A percentile compares a stretch with the other conserved stretches of the same genome.
Conservation (phyloP, 2,888 invertebrate species). For the Melanophora roralis region DNA sequence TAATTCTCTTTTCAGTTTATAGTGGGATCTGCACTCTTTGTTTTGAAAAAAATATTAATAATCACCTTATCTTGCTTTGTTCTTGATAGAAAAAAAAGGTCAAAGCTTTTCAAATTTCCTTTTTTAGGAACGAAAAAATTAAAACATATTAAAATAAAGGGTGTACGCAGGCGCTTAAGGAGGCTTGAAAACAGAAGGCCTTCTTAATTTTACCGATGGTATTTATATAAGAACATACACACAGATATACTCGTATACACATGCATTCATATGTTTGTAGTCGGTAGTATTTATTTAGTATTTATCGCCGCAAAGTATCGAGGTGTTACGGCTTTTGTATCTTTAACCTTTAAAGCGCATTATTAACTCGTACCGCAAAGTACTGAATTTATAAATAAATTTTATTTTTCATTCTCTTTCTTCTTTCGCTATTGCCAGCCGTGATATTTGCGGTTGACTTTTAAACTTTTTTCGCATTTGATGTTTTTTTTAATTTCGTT, state of each 20-base stretch:
- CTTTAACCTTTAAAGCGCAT: constrained; percentile 64
- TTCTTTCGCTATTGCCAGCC: constrained; percentile 26
- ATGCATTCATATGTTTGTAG: background rate
- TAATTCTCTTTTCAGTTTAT: too few species aligned
- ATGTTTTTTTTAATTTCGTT: constrained; percentile 21
- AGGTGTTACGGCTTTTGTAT: constrained; percentile 63
- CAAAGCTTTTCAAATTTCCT: too few species aligned
- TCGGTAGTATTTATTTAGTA: constrained; percentile 38
- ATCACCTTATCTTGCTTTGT: too few species aligned
- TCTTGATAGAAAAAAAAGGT: too few species aligned
- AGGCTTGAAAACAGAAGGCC: too few species aligned
- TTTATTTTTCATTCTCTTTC: constrained; percentile 36
- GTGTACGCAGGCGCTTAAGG: too few species aligned
- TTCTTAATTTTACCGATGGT: too few species aligned
- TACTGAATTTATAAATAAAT: constrained; percentile 54
- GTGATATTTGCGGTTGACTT: constrained; percentile 58
- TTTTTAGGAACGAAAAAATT: too few species aligned
- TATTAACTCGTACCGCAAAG: constrained; percentile 60
- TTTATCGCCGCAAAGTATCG: constrained; percentile 57
- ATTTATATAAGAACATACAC: too few species aligned
- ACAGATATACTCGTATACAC: background rate
- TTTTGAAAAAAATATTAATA: too few species aligned
- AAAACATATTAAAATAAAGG: too few species aligned
- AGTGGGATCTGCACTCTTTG: too few species aligned
- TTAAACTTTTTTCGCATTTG: constrained; percentile 56